These are phyloP conservation scores for Paracentrotus lividus DNA, from an alignment of 53 echinoderm and acorn worm species.

Conservation along the genomic window DNA sequence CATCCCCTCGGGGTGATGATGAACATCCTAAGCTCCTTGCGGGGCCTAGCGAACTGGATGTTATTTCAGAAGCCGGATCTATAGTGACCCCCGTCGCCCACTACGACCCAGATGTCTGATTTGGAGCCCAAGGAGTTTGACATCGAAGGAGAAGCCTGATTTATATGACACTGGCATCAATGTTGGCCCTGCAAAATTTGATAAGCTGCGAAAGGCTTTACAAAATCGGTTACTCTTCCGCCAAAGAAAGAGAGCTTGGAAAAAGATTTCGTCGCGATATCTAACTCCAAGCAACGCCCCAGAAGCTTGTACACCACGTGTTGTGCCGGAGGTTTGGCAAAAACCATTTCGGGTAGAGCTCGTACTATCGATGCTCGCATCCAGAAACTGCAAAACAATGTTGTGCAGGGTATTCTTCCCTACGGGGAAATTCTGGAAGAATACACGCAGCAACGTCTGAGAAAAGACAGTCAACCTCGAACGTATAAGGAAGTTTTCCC, in stretches of 20 bases:
- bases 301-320: neutral
- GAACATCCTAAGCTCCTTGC: neutral
- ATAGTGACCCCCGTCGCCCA: neutral
- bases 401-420: neutral
- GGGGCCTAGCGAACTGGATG: neutral
- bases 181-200: slow-evolving; percentile 9
- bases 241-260: slow-evolving; percentile 3
- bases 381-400: neutral
- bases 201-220: neutral
- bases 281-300: neutral
- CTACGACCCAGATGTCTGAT: slow-evolving; percentile 8
- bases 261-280: too few relatives aligned
- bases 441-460: neutral
- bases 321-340: neutral
- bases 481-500: neutral
- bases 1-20: slow-evolving; percentile 12
- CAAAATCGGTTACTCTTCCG: too few relatives aligned
- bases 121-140: neutral
- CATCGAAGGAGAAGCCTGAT: neutral
- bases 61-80: neutral
- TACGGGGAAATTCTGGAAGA: neutral
- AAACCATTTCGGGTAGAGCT: neutral
- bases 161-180: neutral
- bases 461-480: neutral
- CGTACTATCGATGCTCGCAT: neutral